Base-by-base conservation (phyloP, 2,888 invertebrate genomes). In the Cephus pygmeus region DNA sequence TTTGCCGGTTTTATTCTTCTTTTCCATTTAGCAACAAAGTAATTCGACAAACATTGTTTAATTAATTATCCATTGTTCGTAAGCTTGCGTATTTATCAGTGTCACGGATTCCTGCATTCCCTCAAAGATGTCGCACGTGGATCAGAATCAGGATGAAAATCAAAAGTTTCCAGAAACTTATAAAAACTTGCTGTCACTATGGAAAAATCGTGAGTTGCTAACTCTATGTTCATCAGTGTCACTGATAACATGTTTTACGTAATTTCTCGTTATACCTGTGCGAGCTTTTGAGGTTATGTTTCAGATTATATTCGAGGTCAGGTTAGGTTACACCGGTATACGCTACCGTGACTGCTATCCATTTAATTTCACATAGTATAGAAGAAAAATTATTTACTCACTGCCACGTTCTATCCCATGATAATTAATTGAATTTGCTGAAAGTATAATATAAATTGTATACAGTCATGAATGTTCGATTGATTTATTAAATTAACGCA, bases 171-270 rank as follows among this genome's bases (percentile, higher is more conserved):
- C 86, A 69, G 85, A 83, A 76, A 82, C 79, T 79, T 87, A 88
- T 77, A 84, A 85, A 80, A 83, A 84, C 78, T 81, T 87, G 76
- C 82, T 87, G 69, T 81, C 85, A 36, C 82, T 87, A 56, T 87
- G 87, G 87, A 84, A 87, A 80, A 86, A 85, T 84, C 87, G 87
- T 87, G 80, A 87, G 87, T 87, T 75, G 12, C 30, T 56, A 31
- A 69, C 12, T 69, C 31, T 6, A 35, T 56, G 11, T 31, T 34
- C 76, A 56, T 56, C 40, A 56, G 56, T 56, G 56, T 56, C 23
- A 23, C 56, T 9, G 56, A 56, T 56, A 56, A 56, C 6, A 56
- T 2, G 23, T 9, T 23, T 23, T 56, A 56, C 23, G 2, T 23
- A 56, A 56, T 23, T 56, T 56, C 23, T 56, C 23, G 56, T 23